A percentile compares a stretch with the other conserved stretches of the same genome.
Conservation (phyloP, 2,113 vertebrate species). For the Anolis sagrei region DNA sequence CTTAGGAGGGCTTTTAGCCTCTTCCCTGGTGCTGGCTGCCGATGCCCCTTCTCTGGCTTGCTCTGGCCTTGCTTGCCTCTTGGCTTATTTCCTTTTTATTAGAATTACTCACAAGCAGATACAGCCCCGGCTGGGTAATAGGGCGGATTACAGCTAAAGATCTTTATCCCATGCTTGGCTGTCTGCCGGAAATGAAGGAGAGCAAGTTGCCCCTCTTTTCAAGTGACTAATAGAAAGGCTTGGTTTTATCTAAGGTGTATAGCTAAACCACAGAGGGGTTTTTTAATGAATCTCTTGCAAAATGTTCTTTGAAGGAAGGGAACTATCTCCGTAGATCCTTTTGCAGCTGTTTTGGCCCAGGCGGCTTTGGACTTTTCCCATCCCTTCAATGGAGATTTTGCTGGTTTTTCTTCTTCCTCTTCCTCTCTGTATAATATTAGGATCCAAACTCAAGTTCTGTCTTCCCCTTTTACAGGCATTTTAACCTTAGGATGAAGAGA, state of each 20-base stretch:
- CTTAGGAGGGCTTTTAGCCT: background rate
- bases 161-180: constrained; percentile 1
- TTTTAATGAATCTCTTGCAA: background rate
- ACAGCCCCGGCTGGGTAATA: background rate
- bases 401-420: background rate
- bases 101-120: background rate
- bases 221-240: background rate
- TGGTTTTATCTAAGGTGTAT: background rate
- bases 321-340: background rate
- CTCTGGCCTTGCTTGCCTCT: background rate
- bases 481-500: constrained; percentile 94
- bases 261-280: no score
- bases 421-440: background rate
- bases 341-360: no score
- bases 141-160: constrained; percentile 3
- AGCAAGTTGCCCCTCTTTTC: background rate
- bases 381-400: background rate
- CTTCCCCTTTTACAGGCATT: constrained; percentile 81
- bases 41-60: background rate
- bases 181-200: background rate
- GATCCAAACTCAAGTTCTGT: background rate
- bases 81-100: background rate
- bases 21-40: background rate
- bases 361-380: background rate
- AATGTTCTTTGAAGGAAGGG: background rate